These are phyloP conservation scores for Tinea trinotella DNA, from an alignment of 2,888 invertebrate species.

Conservation along the genomic window DNA sequence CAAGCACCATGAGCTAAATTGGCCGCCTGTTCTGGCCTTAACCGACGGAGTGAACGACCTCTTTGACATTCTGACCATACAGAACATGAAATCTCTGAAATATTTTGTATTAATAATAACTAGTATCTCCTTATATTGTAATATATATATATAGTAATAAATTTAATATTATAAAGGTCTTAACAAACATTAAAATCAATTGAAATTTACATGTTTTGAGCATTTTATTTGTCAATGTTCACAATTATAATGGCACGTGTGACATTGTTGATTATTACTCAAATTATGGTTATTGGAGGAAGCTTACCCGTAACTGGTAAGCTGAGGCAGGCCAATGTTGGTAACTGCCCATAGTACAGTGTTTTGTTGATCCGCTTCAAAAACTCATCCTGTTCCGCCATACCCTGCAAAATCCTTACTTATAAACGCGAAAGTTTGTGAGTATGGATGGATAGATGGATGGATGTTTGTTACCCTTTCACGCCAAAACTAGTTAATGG, in stretches of 20 bases:
- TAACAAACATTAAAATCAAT: no score
- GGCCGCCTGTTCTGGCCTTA: slow-evolving; percentile 84
- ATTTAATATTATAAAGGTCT: no score
- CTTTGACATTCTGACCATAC: slow-evolving; percentile 85
- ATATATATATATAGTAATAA: slow-evolving; percentile 10
- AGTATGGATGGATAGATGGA: no score
- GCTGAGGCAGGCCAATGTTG: slow-evolving; percentile 79
- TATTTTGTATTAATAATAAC: no score
- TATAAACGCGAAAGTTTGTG: no score
- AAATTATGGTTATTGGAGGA: not conserved
- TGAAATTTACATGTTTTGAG: no score
- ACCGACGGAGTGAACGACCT: slow-evolving; percentile 82
- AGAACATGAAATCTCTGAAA: slow-evolving; percentile 89
- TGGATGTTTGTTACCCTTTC: no score
- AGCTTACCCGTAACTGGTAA: slow-evolving; percentile 84
- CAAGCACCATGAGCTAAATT: slow-evolving; percentile 84
- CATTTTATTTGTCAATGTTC: no score
- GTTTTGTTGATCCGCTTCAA: slow-evolving; percentile 88
- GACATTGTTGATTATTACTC: no score
- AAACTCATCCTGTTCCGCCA: slow-evolving; percentile 83
- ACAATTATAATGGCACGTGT: no score
- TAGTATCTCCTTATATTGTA: not conserved
- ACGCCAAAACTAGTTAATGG: no score
- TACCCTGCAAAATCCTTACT: slow-evolving; percentile 46
- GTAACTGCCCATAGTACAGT: slow-evolving; percentile 88